Evolutionary conservation across 64 coral and sea anemone genomes (phyloP).

Genomic region (Stichodactyla helianthus): DNA sequence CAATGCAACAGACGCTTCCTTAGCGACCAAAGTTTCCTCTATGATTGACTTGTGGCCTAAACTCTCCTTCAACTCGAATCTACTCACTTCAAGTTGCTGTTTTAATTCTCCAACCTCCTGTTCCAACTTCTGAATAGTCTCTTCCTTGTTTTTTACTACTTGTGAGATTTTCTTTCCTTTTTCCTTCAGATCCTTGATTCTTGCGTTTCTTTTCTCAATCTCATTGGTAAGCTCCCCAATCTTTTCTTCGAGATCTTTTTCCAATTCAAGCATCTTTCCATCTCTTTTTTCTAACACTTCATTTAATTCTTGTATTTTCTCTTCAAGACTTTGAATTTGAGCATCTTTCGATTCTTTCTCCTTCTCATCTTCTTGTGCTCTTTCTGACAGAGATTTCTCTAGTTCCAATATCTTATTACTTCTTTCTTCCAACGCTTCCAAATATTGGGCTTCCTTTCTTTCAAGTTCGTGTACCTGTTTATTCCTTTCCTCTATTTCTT

Average conservation of each 20-base stretch:
- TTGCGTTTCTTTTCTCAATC: background rate
- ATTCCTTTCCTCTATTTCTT: conserved; percentile 27
- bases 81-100: conserved; percentile 14
- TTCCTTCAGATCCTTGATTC: conserved; percentile 15
- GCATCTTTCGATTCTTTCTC: background rate
- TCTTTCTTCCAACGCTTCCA: conserved; percentile 18
- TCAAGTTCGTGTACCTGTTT: conserved; percentile 3
- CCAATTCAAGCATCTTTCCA: background rate
- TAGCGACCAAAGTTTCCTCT: conserved; percentile 10
- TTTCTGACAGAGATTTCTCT: conserved; percentile 9
- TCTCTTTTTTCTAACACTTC: conserved; percentile 5
- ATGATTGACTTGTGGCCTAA: background rate
- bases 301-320: background rate
- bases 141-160: background rate
- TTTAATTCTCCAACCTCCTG: background rate
- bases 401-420: background rate
- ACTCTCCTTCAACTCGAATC: conserved; percentile 15
- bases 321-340: conserved; percentile 20
- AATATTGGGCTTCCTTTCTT: background rate
- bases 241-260: conserved; percentile 7
- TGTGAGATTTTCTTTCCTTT: conserved; percentile 4
- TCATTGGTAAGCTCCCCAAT: conserved; percentile 1
- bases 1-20: background rate
- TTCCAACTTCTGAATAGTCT: background rate
- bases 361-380: background rate